Base-by-base conservation (phyloP, 2,113 vertebrate species). In the Calyptomena viridis region DNA sequence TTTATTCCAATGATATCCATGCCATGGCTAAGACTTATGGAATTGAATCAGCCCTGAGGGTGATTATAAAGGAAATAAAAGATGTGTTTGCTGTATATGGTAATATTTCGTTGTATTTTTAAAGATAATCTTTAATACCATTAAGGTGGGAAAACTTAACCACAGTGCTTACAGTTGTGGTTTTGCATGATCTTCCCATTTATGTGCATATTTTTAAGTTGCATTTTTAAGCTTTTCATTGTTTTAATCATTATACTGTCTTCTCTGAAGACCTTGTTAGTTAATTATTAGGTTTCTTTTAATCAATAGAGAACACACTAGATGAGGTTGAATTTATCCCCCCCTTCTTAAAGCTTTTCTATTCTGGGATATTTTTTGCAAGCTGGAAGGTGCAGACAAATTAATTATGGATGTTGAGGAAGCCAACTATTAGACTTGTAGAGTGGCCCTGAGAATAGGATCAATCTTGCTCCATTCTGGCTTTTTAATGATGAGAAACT, bases 31-130 rank as follows among this genome's bases (percentile, higher is more conserved):
- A 92, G 19, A 99, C 98, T 0, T 99, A 99, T 0, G 99, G 99
- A 62, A 99, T 99, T 4, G 99, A 99, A 96, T 99, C 99, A 16
- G 99, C 98, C 11, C 95, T 99, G 78, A 98, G 98, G 15, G 99
- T 99, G 84, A 99, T 99, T 12, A 99, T 99, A 96, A 99, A 99
- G 97, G 99, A 99, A 97, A 99, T 99, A 95, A 99, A 99, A 96
- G 99, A 99, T n/a, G 99, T 99, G 50, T 99, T 99, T 95, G 99
- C 99, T 6, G 99, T 99, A 42, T 99, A 99, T 13, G 99, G 99
- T 99, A 98, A 91, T 93, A 71, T 21, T 66, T 52, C 16, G 40
- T 74, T 15, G 8, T 44, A 10, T 66, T 67, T 90, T 77, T 71
- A 39, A 69, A 76, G 50, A 7, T 23, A 42, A 15, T 24, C 31